phyloP scores from a whole-genome alignment of 1,140 invertebrate genomes.

The Maniola jurtina region DNA sequence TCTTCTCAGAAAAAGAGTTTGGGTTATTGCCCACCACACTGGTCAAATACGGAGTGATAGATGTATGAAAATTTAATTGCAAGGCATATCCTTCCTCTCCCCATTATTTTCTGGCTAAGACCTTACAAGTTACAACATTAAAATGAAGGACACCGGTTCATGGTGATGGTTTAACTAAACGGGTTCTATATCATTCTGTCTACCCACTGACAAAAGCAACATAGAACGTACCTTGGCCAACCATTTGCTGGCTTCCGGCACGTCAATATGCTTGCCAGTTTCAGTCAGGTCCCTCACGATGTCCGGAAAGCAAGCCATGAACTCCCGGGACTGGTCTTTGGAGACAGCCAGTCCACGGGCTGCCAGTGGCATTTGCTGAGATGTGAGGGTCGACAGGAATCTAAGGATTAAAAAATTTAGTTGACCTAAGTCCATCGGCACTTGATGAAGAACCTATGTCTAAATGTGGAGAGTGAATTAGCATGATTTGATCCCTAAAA shows the following conservation, averaged over 20 bases:
- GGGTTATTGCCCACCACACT: too few species aligned
- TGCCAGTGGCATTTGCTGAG: slow-evolving; percentile 80
- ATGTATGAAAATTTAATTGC: too few species aligned
- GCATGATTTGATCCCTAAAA: too few species aligned
- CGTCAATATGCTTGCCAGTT: slow-evolving; percentile 83
- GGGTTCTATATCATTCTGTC: slow-evolving; percentile 46
- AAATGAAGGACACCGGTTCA: neutral
- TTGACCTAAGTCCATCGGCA: slow-evolving; percentile 17
- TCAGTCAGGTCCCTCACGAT: slow-evolving; percentile 90
- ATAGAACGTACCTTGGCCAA: slow-evolving; percentile 84
- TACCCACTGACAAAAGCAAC: slow-evolving; percentile 56
- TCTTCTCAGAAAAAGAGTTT: too few species aligned
- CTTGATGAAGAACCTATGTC: slow-evolving; percentile 11
- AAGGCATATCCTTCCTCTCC: neutral
- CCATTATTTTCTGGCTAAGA: neutral
- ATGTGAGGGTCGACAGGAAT: slow-evolving; percentile 77
- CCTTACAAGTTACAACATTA: neutral
- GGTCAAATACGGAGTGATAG: too few species aligned
- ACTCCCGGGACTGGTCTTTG: slow-evolving; percentile 90
- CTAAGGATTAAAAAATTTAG: slow-evolving; percentile 55
- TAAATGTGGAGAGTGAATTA: neutral
- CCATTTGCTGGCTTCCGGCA: slow-evolving; percentile 88
- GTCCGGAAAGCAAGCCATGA: slow-evolving; percentile 93
- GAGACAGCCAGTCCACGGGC: slow-evolving; percentile 80
- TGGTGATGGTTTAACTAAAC: neutral